These are phyloP conservation scores for Aleiodes sp. DNA, from an alignment of 1,140 invertebrate genomes.

Conservation along the genomic window DNA sequence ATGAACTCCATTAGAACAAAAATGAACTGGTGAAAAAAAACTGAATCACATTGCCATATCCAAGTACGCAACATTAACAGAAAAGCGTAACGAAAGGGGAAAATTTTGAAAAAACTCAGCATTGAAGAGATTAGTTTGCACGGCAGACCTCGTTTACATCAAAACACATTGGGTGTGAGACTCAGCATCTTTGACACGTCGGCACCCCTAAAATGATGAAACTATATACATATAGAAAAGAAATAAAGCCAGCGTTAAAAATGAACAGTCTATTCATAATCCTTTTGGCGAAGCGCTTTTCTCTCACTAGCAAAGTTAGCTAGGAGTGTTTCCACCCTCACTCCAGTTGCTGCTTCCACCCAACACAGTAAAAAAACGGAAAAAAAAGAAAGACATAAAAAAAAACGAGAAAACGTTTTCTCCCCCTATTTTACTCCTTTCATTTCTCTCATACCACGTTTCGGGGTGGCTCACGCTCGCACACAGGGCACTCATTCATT, in stretches of 20 bases:
- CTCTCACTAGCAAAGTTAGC: background rate
- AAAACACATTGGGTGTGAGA: background rate
- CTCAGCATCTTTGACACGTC: background rate
- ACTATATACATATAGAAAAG: background rate
- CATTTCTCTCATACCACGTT: background rate
- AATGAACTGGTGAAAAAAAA: too few relatives aligned
- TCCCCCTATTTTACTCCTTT: background rate
- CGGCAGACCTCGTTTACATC: background rate
- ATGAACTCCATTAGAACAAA: background rate
- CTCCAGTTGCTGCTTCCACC: background rate
- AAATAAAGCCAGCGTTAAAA: constrained; percentile 40
- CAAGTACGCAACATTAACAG: too few relatives aligned
- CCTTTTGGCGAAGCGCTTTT: constrained; percentile 37
- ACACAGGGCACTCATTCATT: constrained; percentile 57
- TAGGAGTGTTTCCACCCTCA: constrained; percentile 28
- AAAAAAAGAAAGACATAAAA: too few relatives aligned
- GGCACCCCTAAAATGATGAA: background rate
- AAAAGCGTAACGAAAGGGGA: background rate
- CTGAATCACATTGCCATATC: too few relatives aligned
- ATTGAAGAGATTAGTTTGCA: background rate
- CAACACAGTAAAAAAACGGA: too few relatives aligned
- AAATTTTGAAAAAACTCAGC: background rate
- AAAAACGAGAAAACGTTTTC: constrained; percentile 18
- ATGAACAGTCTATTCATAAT: constrained; percentile 53
- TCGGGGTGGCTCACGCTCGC: constrained; percentile 13